Conservation (phyloP, 1,140 invertebrate genomes). For the Phocides pigmalion region DNA sequence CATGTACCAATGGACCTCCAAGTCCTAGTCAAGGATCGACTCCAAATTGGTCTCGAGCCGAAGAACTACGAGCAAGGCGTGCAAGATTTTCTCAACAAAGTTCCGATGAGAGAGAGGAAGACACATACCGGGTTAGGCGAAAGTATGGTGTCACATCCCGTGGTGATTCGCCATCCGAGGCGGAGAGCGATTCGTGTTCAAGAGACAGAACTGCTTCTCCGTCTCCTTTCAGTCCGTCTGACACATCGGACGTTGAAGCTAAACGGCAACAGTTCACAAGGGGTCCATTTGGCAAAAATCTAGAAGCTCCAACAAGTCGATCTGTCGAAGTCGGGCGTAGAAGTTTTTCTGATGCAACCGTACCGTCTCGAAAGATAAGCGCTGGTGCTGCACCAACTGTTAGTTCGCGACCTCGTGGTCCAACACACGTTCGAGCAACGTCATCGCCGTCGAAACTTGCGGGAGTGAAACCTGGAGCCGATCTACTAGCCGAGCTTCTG, state of each 20-base stretch:
- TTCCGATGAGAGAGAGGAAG: slow-evolving; percentile 89
- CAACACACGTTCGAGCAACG: slow-evolving; percentile 89
- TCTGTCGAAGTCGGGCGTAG: slow-evolving; percentile 77
- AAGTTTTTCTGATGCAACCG: slow-evolving; percentile 77
- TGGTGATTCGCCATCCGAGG: slow-evolving; percentile 78
- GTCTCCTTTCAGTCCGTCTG: slow-evolving; percentile 76
- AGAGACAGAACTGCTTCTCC: slow-evolving; percentile 78
- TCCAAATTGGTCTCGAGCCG: slow-evolving; percentile 60
- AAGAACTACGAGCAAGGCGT: slow-evolving; percentile 67
- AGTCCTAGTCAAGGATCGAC: slow-evolving; percentile 78
- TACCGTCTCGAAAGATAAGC: slow-evolving; percentile 71
- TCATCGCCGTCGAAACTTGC: slow-evolving; percentile 92
- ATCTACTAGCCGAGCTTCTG: slow-evolving; percentile 89
- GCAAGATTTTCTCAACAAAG: slow-evolving; percentile 87
- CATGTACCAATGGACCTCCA: slow-evolving; percentile 79
- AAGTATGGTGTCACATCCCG: slow-evolving; percentile 71
- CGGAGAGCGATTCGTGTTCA: slow-evolving; percentile 76
- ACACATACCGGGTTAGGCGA: slow-evolving; percentile 61
- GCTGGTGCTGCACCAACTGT: slow-evolving; percentile 58
- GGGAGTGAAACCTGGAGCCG: slow-evolving; percentile 87
- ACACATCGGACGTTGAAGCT: slow-evolving; percentile 70
- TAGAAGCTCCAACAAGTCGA: slow-evolving; percentile 63
- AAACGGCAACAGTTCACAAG: slow-evolving; percentile 60
- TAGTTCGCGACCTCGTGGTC: slow-evolving; percentile 52
- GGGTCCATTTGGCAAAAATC: slow-evolving; percentile 65